Evolutionary conservation across 53 echinoderm and acorn worm genomes (phyloP), one percentile per base, ranked within the genome.

Genomic region (Stichopus horrens): DNA sequence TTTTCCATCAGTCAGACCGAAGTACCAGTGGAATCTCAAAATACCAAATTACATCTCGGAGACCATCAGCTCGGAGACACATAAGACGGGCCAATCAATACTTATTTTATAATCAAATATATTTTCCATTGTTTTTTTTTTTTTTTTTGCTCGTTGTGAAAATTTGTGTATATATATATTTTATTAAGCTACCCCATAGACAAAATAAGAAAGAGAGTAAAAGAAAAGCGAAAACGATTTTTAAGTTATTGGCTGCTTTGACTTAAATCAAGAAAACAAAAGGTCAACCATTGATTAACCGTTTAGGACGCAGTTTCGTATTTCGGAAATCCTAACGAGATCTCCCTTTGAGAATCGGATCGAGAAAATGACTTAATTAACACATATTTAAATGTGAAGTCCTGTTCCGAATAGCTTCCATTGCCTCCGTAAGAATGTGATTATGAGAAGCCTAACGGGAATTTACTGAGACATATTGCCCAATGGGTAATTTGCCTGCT

Each of bases 361-460:
- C n/a, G 81, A 57, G 57, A 81, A 81, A 81, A 57, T 57, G 81
- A 81, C 81, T 81, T 81, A 81, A 81, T 81, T 81, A 81, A 81
- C 81, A 81, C 81, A 81, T 81, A 56, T 79, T 79, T 63, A 5
- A 16, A 71, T 71, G 16, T 13, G 71, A 71, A 13, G 21, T 20
- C 19, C 71, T 71, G 19, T 71, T 71, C 71, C 71, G 19, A 13
- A 71, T 71, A 71, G 71, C 63, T 63, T 7, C 19, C 37, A 37
- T n/a, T 71, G 71, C 71, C 71, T 13, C 18, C 71, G n/a, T 71
- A 19, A 71, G 71, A 71, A 71, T 71, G 71, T 71, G 18, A 71
- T 20, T 71, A 16, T 18, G n/a, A 18, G 18, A 20, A 71, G 19
- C 71, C 71, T 7, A 37, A 16, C 7, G 71, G 71, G 71, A 71